Base-by-base conservation (phyloP, 2,113 vertebrate species). In the Ammodytes marinus region DNA sequence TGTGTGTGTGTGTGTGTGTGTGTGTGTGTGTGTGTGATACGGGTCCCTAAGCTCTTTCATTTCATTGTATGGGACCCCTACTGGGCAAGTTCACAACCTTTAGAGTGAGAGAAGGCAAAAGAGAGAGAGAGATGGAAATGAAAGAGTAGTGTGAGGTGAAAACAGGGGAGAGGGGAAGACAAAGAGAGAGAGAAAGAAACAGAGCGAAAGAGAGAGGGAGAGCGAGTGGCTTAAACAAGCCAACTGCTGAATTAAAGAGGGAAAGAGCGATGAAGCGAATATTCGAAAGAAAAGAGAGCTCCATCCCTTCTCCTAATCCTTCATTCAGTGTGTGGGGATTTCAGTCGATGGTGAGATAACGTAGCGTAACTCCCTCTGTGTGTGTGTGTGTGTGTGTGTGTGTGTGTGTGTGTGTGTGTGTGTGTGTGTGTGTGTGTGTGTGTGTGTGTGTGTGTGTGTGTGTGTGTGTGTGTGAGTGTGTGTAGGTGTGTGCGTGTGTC, bases 21-120 rank as follows among this genome's bases (percentile, higher is more conserved):
- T 13, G 40, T 64, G 27, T 50, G 59, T 49, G 65, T 53, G 68
- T 57, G 60, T 70, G 85, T 54, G 73, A 74, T 79, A 73, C 6
- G 66, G 58, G 80, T 74, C 80, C 63, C 85, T 86, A 82, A 93
- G 89, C 89, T 75, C 84, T 83, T 89, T 88, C 69, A 90, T 93
- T 86, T 91, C 80, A 92, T 74, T 86, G 65, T 76, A 64, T 84
- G 13, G 85, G 83, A 90, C 80, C 89, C 92, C 88, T 63, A 74
- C 90, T 60, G 77, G 61, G 93, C 53, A 77, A 71, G 89, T 83
- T 92, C 90, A 85, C 82, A 88, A 86, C 86, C 89, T 81, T 27
- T 19, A 8, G 60, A 86, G 61, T 35, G 61, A 60, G 54, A 80
- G 85, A 63, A 60, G 66, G 77, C 65, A 69, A 80, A 50, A 42